Conservation (phyloP, 2,888 invertebrate species). For the Harpalus rufipes region DNA sequence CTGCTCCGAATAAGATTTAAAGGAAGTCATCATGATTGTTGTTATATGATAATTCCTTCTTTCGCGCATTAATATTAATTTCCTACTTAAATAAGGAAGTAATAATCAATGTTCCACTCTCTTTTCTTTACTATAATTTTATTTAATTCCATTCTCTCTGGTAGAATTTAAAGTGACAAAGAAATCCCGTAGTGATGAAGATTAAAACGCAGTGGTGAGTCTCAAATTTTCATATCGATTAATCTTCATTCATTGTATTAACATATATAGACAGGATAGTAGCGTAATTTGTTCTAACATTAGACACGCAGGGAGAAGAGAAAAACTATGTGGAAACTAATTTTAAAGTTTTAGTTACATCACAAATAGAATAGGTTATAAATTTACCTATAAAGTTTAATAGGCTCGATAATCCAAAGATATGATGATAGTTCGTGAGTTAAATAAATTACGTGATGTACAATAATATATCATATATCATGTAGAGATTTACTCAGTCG, state of each 20-base stretch:
- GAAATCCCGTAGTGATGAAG: not conserved
- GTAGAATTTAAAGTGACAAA: constrained; percentile 1
- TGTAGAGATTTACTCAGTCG: too few species aligned
- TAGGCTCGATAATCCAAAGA: not conserved
- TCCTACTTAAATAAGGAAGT: not conserved
- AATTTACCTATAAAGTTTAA: not conserved
- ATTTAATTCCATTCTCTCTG: not conserved
- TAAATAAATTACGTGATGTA: not conserved
- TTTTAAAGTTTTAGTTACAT: constrained; percentile 4
- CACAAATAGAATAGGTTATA: not conserved
- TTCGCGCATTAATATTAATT: not conserved
- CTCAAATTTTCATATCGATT: constrained; percentile 7
- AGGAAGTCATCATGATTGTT: not conserved
- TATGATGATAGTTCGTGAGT: not conserved
- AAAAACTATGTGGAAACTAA: not conserved
- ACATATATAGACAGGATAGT: not conserved
- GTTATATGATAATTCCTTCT: not conserved
- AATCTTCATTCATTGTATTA: constrained; percentile 12
- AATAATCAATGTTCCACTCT: not conserved
- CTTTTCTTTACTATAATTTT: not conserved
- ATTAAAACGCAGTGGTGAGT: not conserved
- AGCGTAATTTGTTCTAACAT: not conserved
- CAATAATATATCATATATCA: too few species aligned
- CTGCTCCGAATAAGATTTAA: not conserved
- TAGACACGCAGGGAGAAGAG: not conserved